Base-by-base conservation (phyloP, 2,113 vertebrate genomes). In the Halichoeres trimaculatus region DNA sequence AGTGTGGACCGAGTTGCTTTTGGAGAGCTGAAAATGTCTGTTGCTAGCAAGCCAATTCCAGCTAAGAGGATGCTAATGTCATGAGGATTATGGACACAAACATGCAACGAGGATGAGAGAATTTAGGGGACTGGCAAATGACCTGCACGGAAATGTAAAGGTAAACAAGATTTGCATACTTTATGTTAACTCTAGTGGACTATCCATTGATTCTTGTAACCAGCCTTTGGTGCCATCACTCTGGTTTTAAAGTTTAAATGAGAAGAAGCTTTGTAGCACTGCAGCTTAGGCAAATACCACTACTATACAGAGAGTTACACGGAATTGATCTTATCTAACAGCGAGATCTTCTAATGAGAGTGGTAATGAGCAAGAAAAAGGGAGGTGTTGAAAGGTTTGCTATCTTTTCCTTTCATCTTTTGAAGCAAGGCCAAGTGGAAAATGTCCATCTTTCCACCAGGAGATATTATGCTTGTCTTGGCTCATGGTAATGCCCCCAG, bases 401-500 rank as follows among this genome's bases (percentile, higher is more conserved):
- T 80, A 41, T 83, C 58, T 63, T 16, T 81, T 69, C 24, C 81
- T 88, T 84, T 86, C 60, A 73, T 91, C 74, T 80, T 67, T 26
- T 60, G 74, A 58, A 67, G 38, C 24, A 11, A 61, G 88, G 88
- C 89, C 89, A 90, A 87, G 78, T 88, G 84, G 86, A 88, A 88
- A 88, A 67, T 73, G 74, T 89, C 88, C 90, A 88, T 88, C 77
- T 79, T 83, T 30, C 84, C 81, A 79, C 64, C 1, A 30, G 53
- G 84, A 86, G 81, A 81, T 77, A 89, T 90, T 82, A 90, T 89
- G 84, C 83, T 70, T 74, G 41, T 85, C 84, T 87, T 92, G 90
- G 90, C 86, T 88, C 88, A 58, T 36, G 64, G 69, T 73, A 90
- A 61, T 50, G 30, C 50, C 83, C 80, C 85, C 56, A 26, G 73